phyloP scores from a whole-genome alignment of 2,113 vertebrate genomes.

The Solea solea region DNA sequence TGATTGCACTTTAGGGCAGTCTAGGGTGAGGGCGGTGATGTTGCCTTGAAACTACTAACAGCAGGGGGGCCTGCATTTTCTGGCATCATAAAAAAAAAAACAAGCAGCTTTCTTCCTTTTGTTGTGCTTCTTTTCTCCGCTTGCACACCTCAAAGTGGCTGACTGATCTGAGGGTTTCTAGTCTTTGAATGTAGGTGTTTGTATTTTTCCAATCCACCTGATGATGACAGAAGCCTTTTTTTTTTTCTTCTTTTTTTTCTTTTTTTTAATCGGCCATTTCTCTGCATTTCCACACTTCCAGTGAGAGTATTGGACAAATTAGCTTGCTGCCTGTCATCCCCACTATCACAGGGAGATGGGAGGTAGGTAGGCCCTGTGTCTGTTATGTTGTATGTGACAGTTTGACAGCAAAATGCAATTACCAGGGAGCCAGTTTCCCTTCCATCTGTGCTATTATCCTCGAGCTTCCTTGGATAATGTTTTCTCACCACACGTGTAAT shows the following conservation, averaged over 20 bases:
- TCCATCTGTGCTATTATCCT: slow-evolving; percentile 44
- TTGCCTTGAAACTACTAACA: slow-evolving; percentile 15
- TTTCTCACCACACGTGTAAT: slow-evolving; percentile 28
- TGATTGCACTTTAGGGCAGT: background rate
- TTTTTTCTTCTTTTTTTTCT: slow-evolving; percentile 29
- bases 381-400: slow-evolving; percentile 40
- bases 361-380: slow-evolving; percentile 33
- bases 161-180: slow-evolving; percentile 27
- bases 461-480: slow-evolving; percentile 14
- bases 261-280: slow-evolving; percentile 12
- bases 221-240: slow-evolving; percentile 10
- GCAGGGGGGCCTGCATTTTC: background rate
- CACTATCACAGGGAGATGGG: slow-evolving; percentile 31
- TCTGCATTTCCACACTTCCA: slow-evolving; percentile 30
- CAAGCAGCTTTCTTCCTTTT: background rate
- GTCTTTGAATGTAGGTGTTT: slow-evolving; percentile 10
- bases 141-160: background rate
- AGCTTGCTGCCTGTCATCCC: slow-evolving; percentile 54
- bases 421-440: slow-evolving; percentile 32
- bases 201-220: slow-evolving; percentile 15
- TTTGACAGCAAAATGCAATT: slow-evolving; percentile 51
- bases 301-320: slow-evolving; percentile 46
- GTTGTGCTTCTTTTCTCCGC: slow-evolving; percentile 18
- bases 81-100: background rate
- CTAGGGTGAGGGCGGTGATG: background rate